A percentile compares a stretch with the other conserved stretches of the same genome.
phyloP scores from a whole-genome alignment of 2,888 invertebrate genomes.

The Ctena decussata region DNA sequence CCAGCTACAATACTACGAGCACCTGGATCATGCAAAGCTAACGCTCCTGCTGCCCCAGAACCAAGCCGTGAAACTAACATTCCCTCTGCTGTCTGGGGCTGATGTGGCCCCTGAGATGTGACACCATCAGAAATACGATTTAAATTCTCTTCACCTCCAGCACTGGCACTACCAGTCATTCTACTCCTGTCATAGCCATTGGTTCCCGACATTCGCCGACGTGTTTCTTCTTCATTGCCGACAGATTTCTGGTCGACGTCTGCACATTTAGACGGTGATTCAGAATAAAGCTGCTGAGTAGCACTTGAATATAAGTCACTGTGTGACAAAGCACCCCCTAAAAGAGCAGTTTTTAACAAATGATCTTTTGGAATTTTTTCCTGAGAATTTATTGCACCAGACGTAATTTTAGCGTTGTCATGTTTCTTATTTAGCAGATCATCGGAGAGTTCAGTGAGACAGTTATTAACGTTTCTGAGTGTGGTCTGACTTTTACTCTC shows the following conservation, averaged over 20 bases:
- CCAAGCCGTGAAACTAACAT: conserved; percentile 64
- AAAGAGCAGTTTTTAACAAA: conserved; percentile 53
- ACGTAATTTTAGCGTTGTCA: conserved; percentile 5
- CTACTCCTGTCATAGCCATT: conserved; percentile 79
- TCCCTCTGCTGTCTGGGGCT: conserved; percentile 60
- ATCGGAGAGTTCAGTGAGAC: not conserved
- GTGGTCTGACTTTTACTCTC: conserved; percentile 3
- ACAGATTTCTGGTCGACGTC: conserved; percentile 44
- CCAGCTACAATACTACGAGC: conserved; percentile 61
- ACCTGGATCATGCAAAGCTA: conserved; percentile 53
- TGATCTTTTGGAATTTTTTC: conserved; percentile 19
- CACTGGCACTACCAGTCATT: conserved; percentile 76
- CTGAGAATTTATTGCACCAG: not conserved
- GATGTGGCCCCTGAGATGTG: conserved; percentile 63
- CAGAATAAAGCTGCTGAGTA: not conserved
- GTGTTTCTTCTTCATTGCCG: conserved; percentile 67
- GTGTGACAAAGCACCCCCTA: conserved; percentile 26
- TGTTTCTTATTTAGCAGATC: conserved; percentile 1
- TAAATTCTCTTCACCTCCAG: conserved; percentile 70
- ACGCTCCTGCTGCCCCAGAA: conserved; percentile 56
- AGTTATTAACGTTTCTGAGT: not conserved
- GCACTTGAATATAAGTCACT: conserved; percentile 5
- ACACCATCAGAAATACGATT: conserved; percentile 72
- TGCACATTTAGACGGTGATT: conserved; percentile 51
- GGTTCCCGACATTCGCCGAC: conserved; percentile 78